Conservation (phyloP, 2,888 invertebrate genomes). For the Gymnocheta viridis region DNA sequence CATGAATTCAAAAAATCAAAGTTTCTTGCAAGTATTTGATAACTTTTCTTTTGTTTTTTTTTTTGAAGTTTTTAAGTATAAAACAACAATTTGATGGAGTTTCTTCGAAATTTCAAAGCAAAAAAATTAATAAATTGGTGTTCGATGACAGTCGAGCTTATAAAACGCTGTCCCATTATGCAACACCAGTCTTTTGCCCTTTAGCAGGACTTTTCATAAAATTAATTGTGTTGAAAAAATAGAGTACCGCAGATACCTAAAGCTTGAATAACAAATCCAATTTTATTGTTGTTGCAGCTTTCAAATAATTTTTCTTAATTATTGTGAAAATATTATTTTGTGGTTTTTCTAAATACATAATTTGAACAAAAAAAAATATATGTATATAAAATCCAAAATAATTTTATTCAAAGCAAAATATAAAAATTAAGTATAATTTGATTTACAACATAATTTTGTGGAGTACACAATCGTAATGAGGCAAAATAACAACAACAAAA, state of each 20-base stretch:
- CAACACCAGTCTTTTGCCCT: too few relatives aligned
- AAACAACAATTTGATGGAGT: too few relatives aligned
- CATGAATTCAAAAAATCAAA: too few relatives aligned
- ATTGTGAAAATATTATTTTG: constrained; percentile 44
- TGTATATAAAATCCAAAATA: constrained; percentile 27
- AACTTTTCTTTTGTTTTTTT: too few relatives aligned
- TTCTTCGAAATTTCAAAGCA: too few relatives aligned
- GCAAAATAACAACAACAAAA: neutral
- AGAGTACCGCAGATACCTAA: neutral
- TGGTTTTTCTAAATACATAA: constrained; percentile 31
- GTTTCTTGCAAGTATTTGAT: too few relatives aligned
- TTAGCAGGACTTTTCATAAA: too few relatives aligned
- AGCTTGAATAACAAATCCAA: neutral
- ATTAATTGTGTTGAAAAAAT: too few relatives aligned
- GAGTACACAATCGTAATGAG: neutral
- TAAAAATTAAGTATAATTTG: constrained; percentile 12
- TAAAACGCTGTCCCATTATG: too few relatives aligned
- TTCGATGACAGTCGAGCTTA: too few relatives aligned
- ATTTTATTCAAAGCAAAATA: constrained; percentile 1
- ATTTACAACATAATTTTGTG: constrained; percentile 38
- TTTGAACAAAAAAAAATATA: neutral
- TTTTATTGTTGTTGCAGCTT: neutral
- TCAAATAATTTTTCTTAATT: constrained; percentile 18
- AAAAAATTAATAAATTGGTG: too few relatives aligned
- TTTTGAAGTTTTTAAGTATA: too few relatives aligned